Base-by-base conservation (phyloP, 37 sponge, comb jelly and placozoan species). In the Mnemiopsis leidyi region DNA sequence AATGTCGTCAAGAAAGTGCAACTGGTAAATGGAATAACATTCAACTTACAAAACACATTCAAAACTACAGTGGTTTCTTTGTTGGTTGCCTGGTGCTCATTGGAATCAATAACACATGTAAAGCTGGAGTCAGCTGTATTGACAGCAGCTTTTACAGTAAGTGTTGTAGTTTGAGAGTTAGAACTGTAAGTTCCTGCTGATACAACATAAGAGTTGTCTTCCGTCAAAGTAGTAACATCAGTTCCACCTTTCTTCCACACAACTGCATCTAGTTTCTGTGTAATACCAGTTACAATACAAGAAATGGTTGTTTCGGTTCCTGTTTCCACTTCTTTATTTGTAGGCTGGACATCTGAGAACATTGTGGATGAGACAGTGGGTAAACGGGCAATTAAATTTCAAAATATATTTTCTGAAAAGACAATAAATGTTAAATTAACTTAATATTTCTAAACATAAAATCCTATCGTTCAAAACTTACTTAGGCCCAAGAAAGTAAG, bases 31-130 rank as follows among this genome's bases (percentile, higher is more conserved):
- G 61, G 61, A 48, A 13, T 48, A 48, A 48, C 61, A 48, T 48
- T 13, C 13, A 48, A 48, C 79, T 77, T 20, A 77, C 79, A 77
- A 20, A 77, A 77, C 20, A 77, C 79, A 18, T 77, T 77, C 26
- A 77, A 9, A 1, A 36, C 33, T 20, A 32, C 79, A 13, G 0
- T 36, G 0, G 79, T 77, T 20, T 32, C 20, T 0, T 77, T 34
- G 36, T 77, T 18, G 7, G 79, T 34, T 20, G 30, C 35, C 34
- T 18, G 32, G 18, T 32, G 32, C 36, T 77, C 79, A 32, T 13
- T 18, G 18, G 79, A 77, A 1, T 33, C 33, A 32, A 77, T 77
- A 16, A 36, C 26, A 32, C 79, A 77, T 21, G 36, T 34, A 18
- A 34, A 77, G 35, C 5, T 32, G 0, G 32, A 26, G 36, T 77